These are phyloP conservation scores for Lacanobia oleracea DNA, from an alignment of 2,888 invertebrate species.

Conservation along the genomic window DNA sequence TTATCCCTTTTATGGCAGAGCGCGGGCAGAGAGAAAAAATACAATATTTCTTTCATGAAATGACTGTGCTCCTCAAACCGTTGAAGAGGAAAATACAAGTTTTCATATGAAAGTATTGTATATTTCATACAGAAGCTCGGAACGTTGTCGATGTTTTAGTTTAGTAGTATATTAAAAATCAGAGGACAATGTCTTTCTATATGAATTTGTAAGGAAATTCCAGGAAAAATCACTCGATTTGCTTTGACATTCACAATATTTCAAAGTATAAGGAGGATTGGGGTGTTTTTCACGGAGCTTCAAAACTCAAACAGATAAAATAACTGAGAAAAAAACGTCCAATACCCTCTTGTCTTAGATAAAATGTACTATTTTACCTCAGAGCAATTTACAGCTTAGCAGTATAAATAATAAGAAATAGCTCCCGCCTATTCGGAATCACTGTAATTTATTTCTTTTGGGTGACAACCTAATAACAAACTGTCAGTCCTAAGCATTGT, in stretches of 20 bases:
- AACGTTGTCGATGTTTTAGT: conserved; percentile 50
- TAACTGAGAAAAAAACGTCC: background rate
- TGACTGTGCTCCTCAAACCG: conserved; percentile 65
- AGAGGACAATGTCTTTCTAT: background rate
- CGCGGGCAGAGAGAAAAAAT: conserved; percentile 64
- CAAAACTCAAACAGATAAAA: background rate
- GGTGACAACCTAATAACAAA: conserved; percentile 49
- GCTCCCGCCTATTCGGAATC: conserved; percentile 21
- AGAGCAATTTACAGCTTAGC: background rate
- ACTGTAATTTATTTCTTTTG: conserved; percentile 39
- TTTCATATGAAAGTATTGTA: conserved; percentile 68
- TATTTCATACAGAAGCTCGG: conserved; percentile 45
- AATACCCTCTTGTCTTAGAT: background rate
- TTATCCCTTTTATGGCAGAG: conserved; percentile 69
- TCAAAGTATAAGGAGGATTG: background rate
- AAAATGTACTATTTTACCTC: background rate
- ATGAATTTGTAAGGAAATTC: conserved; percentile 6
- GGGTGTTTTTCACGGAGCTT: background rate
- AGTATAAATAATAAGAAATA: conserved; percentile 6
- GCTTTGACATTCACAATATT: background rate
- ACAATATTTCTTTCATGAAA: conserved; percentile 69
- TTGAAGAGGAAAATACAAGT: conserved; percentile 74
- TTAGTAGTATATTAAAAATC: conserved; percentile 58
- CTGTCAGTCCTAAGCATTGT: conserved; percentile 27
- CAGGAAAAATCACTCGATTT: background rate